A percentile compares a stretch with the other conserved stretches of the same genome.
Evolutionary conservation across 2,888 invertebrate species (phyloP).

Genomic region (Carpatolechia fugitivella): DNA sequence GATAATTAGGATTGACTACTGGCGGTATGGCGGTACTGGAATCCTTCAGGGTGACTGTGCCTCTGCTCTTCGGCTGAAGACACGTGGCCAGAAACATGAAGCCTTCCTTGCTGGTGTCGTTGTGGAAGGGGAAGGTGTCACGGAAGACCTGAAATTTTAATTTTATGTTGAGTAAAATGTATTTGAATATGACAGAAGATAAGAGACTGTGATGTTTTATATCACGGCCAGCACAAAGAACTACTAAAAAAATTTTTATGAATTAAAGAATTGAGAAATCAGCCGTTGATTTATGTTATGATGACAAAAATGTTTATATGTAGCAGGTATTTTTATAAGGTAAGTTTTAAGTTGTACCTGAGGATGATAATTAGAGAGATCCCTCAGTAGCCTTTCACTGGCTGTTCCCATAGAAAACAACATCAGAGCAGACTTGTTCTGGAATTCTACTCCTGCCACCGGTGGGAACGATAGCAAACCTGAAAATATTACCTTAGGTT

Average conservation of each 20-base stretch:
- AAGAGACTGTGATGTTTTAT: too few species aligned
- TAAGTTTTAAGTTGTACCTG: slow-evolving; percentile 57
- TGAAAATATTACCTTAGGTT: too few species aligned
- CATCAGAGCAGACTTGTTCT: slow-evolving; percentile 73
- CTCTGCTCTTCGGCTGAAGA: slow-evolving; percentile 85
- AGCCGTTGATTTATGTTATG: too few species aligned
- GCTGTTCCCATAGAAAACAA: slow-evolving; percentile 84
- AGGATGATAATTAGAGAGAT: slow-evolving; percentile 82
- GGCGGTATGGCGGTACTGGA: slow-evolving; percentile 81
- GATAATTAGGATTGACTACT: slow-evolving; percentile 86
- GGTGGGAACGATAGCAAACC: slow-evolving; percentile 81
- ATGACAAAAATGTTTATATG: too few species aligned
- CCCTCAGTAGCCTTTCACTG: slow-evolving; percentile 81
- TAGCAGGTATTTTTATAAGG: slow-evolving; percentile 11
- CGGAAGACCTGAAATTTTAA: slow-evolving; percentile 85
- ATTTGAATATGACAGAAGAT: too few species aligned
- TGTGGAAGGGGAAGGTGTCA: slow-evolving; percentile 82
- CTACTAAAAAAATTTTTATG: too few species aligned
- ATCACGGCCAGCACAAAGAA: too few species aligned
- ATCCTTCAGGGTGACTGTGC: slow-evolving; percentile 80
- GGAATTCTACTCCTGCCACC: slow-evolving; percentile 80
- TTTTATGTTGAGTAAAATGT: too few species aligned
- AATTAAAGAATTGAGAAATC: too few species aligned
- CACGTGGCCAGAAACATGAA: slow-evolving; percentile 84
- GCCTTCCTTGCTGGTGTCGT: slow-evolving; percentile 82